These are phyloP conservation scores for Enteromius radiatus DNA, from an alignment of 2,797 vertebrate genomes.

Conservation along the genomic window DNA sequence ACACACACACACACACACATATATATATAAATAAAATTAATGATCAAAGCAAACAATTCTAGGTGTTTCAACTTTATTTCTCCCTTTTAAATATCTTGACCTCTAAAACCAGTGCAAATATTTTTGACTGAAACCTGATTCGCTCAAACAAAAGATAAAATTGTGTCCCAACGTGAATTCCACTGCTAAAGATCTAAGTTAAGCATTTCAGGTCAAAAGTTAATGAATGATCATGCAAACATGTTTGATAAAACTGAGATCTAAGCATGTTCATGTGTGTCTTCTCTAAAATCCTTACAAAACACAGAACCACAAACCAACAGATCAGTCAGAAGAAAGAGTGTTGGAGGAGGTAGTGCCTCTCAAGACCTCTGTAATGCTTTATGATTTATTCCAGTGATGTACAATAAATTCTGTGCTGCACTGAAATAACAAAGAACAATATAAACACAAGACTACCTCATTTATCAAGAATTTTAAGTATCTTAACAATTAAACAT, in stretches of 20 bases:
- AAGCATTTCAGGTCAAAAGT: constrained; percentile 19
- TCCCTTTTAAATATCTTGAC: constrained; percentile 26
- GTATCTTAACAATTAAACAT: constrained; percentile 48
- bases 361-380: constrained; percentile 15
- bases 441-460: constrained; percentile 30
- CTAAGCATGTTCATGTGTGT: neutral
- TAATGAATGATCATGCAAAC: constrained; percentile 28
- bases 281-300: neutral
- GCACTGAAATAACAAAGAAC: constrained; percentile 23
- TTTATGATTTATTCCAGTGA: constrained; percentile 35
- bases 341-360: constrained; percentile 8
- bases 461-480: constrained; percentile 36
- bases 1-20: no score
- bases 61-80: constrained; percentile 14
- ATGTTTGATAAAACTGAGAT: constrained; percentile 12
- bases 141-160: constrained; percentile 3
- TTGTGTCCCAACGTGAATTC: neutral
- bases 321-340: neutral
- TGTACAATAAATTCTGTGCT: constrained; percentile 11
- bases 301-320: constrained; percentile 17
- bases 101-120: constrained; percentile 10
- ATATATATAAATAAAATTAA: neutral
- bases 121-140: constrained; percentile 6
- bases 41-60: neutral
- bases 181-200: neutral